Evolutionary conservation across 2,113 vertebrate species (phyloP).

Genomic region (Laticauda colubrina): DNA sequence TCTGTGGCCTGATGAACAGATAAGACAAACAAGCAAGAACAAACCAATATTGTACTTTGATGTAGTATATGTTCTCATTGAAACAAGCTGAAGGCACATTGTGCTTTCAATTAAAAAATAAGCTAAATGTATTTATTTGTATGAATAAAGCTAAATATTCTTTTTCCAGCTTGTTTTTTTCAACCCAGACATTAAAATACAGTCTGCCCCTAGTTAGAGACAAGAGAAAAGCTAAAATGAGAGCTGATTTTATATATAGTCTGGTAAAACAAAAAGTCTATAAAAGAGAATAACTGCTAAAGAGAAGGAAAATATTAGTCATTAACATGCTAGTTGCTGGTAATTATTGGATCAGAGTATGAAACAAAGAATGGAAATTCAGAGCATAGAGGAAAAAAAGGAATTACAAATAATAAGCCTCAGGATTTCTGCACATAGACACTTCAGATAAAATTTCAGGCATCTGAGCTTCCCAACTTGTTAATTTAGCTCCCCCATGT

Average conservation of each 20-base stretch:
- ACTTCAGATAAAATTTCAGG: neutral
- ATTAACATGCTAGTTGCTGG: conserved; percentile 42
- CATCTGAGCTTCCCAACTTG: neutral
- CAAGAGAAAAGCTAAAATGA: conserved; percentile 29
- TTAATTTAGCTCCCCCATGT: neutral
- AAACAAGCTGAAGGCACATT: neutral
- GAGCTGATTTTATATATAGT: neutral
- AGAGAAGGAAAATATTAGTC: conserved; percentile 58
- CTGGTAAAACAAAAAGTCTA: conserved; percentile 46
- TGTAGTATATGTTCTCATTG: neutral
- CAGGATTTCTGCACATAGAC: neutral
- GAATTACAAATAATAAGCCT: conserved; percentile 12
- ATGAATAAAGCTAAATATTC: neutral
- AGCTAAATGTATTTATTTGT: neutral
- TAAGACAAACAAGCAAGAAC: neutral
- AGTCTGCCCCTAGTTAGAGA: neutral
- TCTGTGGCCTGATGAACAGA: neutral
- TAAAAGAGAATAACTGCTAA: conserved; percentile 20
- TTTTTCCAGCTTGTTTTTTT: neutral
- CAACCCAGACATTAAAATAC: conserved; percentile 2
- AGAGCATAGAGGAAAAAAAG: neutral
- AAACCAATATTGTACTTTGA: neutral
- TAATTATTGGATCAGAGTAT: conserved; percentile 17
- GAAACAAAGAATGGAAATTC: neutral
- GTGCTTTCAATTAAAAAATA: neutral